These are phyloP conservation scores for Omphaloscelis lunosa DNA, from an alignment of 2,888 invertebrate species.

Conservation along the genomic window DNA sequence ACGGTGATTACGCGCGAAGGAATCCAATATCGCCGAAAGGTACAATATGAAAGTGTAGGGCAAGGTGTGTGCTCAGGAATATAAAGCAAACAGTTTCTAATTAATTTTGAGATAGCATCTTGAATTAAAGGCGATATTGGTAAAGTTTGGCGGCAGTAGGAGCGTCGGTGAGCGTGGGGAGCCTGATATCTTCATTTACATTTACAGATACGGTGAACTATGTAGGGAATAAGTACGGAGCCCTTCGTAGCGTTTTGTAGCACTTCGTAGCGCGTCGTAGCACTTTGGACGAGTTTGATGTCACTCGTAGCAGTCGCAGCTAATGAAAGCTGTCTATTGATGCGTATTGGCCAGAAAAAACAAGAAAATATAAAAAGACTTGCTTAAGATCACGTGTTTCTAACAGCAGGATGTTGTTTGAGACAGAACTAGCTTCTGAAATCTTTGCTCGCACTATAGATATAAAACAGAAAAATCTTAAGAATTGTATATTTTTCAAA, in stretches of 20 bases:
- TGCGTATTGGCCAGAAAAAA: not conserved
- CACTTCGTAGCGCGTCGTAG: slow-evolving; percentile 50
- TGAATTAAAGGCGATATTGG: slow-evolving; percentile 66
- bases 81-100: slow-evolving; percentile 69
- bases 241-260: slow-evolving; percentile 57
- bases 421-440: not conserved
- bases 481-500: not conserved
- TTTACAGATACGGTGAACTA: slow-evolving; percentile 43
- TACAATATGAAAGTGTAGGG: slow-evolving; percentile 43
- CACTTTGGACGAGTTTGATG: slow-evolving; percentile 24
- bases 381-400: slow-evolving; percentile 13
- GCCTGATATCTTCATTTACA: slow-evolving; percentile 58
- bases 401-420: not conserved
- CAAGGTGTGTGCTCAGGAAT: slow-evolving; percentile 60
- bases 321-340: slow-evolving; percentile 25
- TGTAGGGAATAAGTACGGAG: slow-evolving; percentile 43
- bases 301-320: slow-evolving; percentile 29
- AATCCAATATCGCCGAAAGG: slow-evolving; percentile 41
- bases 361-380: slow-evolving; percentile 13
- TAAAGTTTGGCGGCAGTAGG: slow-evolving; percentile 61
- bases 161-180: slow-evolving; percentile 42
- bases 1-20: slow-evolving; percentile 61
- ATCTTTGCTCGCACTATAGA: not conserved
- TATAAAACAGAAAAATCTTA: not conserved
- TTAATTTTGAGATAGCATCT: slow-evolving; percentile 65